phyloP scores from a whole-genome alignment of 2,113 vertebrate genomes.

The Zeus faber region DNA sequence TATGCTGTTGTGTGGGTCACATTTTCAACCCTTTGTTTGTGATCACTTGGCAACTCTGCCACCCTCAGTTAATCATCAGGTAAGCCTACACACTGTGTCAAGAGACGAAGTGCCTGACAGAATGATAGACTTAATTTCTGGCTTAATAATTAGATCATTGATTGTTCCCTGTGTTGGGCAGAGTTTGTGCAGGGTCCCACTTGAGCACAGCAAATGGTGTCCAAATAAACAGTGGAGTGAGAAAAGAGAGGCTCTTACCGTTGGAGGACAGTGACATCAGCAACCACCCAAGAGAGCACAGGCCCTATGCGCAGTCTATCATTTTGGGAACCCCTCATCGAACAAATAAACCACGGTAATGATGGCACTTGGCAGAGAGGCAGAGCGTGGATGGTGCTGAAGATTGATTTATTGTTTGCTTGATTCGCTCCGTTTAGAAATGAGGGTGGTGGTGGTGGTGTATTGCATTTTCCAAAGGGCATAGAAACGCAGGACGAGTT shows the following conservation, averaged over 20 bases:
- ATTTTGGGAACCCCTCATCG: constrained; percentile 38
- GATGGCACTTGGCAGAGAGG: constrained; percentile 41
- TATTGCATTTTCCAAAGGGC: constrained; percentile 44
- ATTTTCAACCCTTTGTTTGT: too few relatives aligned
- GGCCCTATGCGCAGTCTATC: too few relatives aligned
- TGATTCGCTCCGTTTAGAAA: constrained; percentile 37
- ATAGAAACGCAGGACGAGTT: constrained; percentile 23
- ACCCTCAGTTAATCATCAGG: not conserved
- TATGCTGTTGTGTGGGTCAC: too few relatives aligned
- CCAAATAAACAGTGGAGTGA: constrained; percentile 51
- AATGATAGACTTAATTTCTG: constrained; percentile 16
- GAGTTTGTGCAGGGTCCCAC: constrained; percentile 10
- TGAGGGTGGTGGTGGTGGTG: constrained; percentile 24
- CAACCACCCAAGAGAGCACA: constrained; percentile 17
- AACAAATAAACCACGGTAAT: constrained; percentile 66
- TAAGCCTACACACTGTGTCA: constrained; percentile 4
- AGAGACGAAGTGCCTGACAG: constrained; percentile 1
- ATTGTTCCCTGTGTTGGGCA: constrained; percentile 31
- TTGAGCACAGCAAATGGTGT: constrained; percentile 39
- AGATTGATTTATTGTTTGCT: constrained; percentile 58
- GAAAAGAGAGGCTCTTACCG: constrained; percentile 28
- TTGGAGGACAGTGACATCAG: constrained; percentile 46
- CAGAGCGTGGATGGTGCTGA: constrained; percentile 14
- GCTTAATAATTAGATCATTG: constrained; percentile 39
- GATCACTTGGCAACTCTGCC: not conserved